phyloP scores from a whole-genome alignment of 2,888 invertebrate genomes.

The Plutella xylostella region DNA sequence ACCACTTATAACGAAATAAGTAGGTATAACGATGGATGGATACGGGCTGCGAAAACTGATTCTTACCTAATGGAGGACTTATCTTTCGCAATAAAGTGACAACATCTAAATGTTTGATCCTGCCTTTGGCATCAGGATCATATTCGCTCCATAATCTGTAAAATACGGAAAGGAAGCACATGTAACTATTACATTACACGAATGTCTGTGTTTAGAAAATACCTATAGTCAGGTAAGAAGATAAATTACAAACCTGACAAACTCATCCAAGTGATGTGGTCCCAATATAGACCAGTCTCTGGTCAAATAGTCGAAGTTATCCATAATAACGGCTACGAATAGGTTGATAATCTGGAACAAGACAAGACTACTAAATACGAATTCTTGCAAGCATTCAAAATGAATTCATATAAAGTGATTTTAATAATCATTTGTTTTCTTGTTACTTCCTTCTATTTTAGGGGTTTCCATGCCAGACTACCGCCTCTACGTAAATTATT shows the following conservation, averaged over 20 bases:
- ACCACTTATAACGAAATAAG: too few relatives aligned
- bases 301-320: slow-evolving; percentile 99
- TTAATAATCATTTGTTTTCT: too few relatives aligned
- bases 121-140: slow-evolving; percentile 98
- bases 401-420: too few relatives aligned
- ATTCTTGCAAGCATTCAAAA: neutral
- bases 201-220: too few relatives aligned
- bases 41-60: neutral
- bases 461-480: too few relatives aligned
- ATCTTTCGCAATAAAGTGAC: slow-evolving; percentile 97
- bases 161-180: too few relatives aligned
- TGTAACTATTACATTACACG: too few relatives aligned
- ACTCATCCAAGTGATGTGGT: slow-evolving; percentile 99
- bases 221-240: too few relatives aligned
- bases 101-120: slow-evolving; percentile 98
- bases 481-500: too few relatives aligned
- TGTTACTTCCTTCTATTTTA: too few relatives aligned
- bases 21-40: too few relatives aligned
- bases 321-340: slow-evolving; percentile 99
- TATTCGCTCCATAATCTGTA: slow-evolving; percentile 96
- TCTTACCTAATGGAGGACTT: slow-evolving; percentile 87
- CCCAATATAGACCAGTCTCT: slow-evolving; percentile 99
- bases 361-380: neutral
- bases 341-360: slow-evolving; percentile 93
- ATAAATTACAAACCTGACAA: slow-evolving; percentile 77